Percentiles rank a stretch among this genome's conserved stretches.
Evolutionary conservation across 2,888 invertebrate species (phyloP).

Genomic region (Heliconius sara): DNA sequence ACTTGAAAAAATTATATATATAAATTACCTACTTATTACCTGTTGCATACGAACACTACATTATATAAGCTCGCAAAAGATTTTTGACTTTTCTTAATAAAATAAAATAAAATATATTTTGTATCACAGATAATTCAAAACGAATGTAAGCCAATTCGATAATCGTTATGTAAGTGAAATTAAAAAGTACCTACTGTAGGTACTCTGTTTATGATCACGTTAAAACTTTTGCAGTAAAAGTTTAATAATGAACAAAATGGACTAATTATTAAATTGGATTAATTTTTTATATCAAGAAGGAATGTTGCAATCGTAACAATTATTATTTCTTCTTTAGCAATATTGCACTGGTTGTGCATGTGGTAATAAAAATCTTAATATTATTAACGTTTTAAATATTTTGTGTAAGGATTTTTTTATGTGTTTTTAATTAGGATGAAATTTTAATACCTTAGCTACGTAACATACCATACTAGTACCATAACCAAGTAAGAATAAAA

Average conservation of each 20-base stretch:
- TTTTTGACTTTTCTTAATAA: constrained; percentile 5
- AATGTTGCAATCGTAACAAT: background rate
- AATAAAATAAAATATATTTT: constrained; percentile 15
- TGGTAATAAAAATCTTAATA: too few species aligned
- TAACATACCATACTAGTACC: too few species aligned
- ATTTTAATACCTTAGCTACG: background rate
- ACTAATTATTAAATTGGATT: constrained; percentile 7
- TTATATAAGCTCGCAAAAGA: constrained; percentile 3
- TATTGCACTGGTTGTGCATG: too few species aligned
- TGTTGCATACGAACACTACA: background rate
- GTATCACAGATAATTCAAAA: background rate
- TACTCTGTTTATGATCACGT: background rate
- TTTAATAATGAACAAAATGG: constrained; percentile 8
- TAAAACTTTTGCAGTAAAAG: constrained; percentile 4
- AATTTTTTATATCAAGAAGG: constrained; percentile 1
- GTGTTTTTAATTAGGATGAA: background rate
- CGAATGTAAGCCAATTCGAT: constrained; percentile 16
- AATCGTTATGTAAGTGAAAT: constrained; percentile 11
- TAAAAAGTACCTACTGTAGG: constrained; percentile 1
- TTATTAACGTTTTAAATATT: background rate
- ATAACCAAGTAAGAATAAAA: background rate
- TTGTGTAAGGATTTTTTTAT: background rate
- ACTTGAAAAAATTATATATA: background rate
- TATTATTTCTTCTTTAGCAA: background rate
- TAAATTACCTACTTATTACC: background rate